Conservation (phyloP, 2,113 vertebrate species). For the Mustela lutreola region DNA sequence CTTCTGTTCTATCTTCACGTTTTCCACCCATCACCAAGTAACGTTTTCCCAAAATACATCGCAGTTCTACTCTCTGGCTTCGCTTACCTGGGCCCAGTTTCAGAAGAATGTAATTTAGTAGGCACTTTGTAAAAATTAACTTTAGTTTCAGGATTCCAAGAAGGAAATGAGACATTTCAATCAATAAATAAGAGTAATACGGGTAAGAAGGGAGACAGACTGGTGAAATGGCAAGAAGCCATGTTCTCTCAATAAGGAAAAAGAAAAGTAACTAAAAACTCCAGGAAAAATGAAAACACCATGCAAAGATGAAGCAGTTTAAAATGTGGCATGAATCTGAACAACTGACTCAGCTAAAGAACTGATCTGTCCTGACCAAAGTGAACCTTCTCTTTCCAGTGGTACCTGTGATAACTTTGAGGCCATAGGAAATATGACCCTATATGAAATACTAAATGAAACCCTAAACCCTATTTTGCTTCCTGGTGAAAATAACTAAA, state of each 20-base stretch:
- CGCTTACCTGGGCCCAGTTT: background rate
- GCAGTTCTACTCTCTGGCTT: background rate
- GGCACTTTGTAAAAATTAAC: background rate
- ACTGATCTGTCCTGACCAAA: background rate
- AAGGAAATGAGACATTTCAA: constrained; percentile 25
- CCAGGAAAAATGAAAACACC: constrained; percentile 29
- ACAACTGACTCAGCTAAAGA: background rate
- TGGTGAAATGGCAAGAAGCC: background rate
- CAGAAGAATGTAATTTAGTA: background rate
- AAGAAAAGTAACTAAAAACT: constrained; percentile 3
- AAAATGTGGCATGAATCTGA: background rate
- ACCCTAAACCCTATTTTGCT: background rate
- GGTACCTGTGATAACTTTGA: background rate
- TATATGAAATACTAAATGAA: background rate
- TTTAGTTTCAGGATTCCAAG: constrained; percentile 26
- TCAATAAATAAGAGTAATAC: background rate
- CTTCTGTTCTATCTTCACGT: background rate
- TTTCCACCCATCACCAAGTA: background rate
- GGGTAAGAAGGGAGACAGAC: background rate
- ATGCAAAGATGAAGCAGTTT: background rate
- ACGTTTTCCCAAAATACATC: background rate
- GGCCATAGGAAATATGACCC: background rate
- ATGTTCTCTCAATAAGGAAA: background rate
- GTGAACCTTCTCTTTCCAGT: background rate
- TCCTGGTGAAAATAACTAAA: constrained; percentile 7